These are phyloP conservation scores for Strigamia transsilvanica DNA, from an alignment of 2,888 invertebrate species.

Conservation along the genomic window DNA sequence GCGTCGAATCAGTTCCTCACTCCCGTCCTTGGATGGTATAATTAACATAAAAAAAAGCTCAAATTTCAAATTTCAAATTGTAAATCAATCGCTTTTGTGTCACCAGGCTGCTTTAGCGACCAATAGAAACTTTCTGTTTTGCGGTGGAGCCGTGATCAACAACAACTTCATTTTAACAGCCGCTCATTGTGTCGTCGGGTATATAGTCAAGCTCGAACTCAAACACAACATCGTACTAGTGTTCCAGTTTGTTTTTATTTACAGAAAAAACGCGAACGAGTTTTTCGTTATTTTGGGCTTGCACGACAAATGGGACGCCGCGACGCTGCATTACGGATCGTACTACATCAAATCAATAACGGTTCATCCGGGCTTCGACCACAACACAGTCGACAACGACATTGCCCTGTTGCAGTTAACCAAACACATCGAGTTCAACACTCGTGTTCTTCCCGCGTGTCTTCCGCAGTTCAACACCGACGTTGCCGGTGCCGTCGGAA, in stretches of 20 bases:
- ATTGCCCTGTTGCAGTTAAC: slow-evolving; percentile 46
- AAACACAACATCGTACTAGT: too few species aligned
- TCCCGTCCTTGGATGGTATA: slow-evolving; percentile 85
- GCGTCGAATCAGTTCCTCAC: slow-evolving; percentile 70
- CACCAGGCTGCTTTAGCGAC: slow-evolving; percentile 46
- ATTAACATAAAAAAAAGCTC: neutral
- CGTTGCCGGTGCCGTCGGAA: slow-evolving; percentile 55
- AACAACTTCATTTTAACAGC: slow-evolving; percentile 81
- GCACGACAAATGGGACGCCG: slow-evolving; percentile 40
- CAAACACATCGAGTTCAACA: slow-evolving; percentile 59
- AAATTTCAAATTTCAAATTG: neutral
- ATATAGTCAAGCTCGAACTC: too few species aligned
- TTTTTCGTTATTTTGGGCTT: slow-evolving; percentile 45
- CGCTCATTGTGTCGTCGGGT: slow-evolving; percentile 76
- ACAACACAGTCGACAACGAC: slow-evolving; percentile 49
- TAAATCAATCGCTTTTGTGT: neutral
- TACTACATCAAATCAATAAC: neutral
- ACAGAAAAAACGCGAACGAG: neutral
- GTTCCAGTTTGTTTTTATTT: neutral
- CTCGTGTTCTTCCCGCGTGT: slow-evolving; percentile 85
- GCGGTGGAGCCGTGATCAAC: slow-evolving; percentile 83
- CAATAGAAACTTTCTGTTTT: slow-evolving; percentile 69
- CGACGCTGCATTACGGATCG: neutral
- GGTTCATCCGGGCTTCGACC: slow-evolving; percentile 50
- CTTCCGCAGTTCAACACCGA: slow-evolving; percentile 73